Base-by-base conservation (phyloP, 92 coral and sea anemone genomes). In the Palythoa grandiflora region DNA sequence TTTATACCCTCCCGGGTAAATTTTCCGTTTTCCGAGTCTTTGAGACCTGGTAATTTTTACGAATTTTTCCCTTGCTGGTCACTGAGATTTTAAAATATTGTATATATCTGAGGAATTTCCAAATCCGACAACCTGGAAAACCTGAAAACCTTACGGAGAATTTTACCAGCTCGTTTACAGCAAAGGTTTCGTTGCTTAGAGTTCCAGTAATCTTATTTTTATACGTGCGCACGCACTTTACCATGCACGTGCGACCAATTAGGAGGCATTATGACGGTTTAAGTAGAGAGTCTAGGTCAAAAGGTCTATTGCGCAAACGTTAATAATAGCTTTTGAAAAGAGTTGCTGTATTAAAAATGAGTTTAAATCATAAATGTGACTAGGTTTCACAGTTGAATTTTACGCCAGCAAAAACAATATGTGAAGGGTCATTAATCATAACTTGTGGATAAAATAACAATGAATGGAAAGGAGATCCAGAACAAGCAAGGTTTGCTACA, bases 191-290 rank as follows among this genome's bases (percentile, higher is more conserved):
- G 8, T 6, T 51, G 8, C 55, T 51, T 11, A 28, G 28, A 28
- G 28, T 28, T 28, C 28, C 28, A 28, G 28, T 28, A 28, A 28
- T 28, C 6, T 44, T 44, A 14, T 0, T 28, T 9, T 8, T 3
- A 9, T 60, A 61, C 66, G n/a, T 38, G 57, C 73, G 84, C 38
- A 73, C 84, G 84, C 84, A 60, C 15, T n/a, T 16, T 7, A 39
- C 37, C 38, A 28, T 28, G 28, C 28, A 57, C 53, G 84, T 68
- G 55, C 84, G 37, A 10, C 37, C 40, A 79, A 79, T 79, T 79
- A 39, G n/a, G 52, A 79, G 52, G 72, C 73, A 79, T 79, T 79
- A 79, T 79, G 84, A 79, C 84, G 84, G 53, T 17, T 79, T 79
- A 79, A 79, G 38, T 79, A 61, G 54, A 20, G 11, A 6, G 17